Percentiles rank a stretch among this genome's conserved stretches.
Conservation (phyloP, 2,797 vertebrate genomes). For the Numenius phaeopus region DNA sequence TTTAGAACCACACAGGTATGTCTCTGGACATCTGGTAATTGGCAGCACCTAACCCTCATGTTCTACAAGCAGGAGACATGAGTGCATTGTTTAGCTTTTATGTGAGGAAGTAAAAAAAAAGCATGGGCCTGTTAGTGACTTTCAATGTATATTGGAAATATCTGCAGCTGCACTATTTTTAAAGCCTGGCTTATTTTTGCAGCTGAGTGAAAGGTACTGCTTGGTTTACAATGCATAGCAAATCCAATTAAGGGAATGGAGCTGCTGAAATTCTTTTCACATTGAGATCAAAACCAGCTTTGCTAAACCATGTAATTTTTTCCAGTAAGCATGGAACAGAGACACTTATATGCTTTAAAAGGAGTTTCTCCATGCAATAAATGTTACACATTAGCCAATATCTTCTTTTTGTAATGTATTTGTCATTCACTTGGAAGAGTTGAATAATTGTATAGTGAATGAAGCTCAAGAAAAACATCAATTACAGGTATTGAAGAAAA, state of each 20-base stretch:
- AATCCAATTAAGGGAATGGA: constrained; percentile 78
- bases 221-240: constrained; percentile 75
- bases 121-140: not conserved
- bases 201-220: constrained; percentile 62
- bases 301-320: constrained; percentile 78
- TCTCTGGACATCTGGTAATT: not conserved
- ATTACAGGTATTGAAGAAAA: constrained; percentile 1
- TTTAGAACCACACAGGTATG: not conserved
- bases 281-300: constrained; percentile 72
- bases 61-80: not conserved
- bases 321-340: constrained; percentile 54
- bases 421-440: constrained; percentile 1
- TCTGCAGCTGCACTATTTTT: constrained; percentile 52
- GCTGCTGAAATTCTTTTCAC: constrained; percentile 68
- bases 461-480: constrained; percentile 30
- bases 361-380: constrained; percentile 35
- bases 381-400: constrained; percentile 29
- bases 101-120: not conserved
- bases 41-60: not conserved
- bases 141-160: not conserved
- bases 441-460: constrained; percentile 33
- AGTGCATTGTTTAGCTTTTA: not conserved
- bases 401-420: constrained; percentile 37
- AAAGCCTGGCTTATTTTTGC: constrained; percentile 59
- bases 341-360: constrained; percentile 50